A percentile compares a stretch with the other conserved stretches of the same genome.
These are phyloP conservation scores for Stegodyphus mimosarum DNA, from an alignment of 1,140 invertebrate genomes.

Conservation along the genomic window DNA sequence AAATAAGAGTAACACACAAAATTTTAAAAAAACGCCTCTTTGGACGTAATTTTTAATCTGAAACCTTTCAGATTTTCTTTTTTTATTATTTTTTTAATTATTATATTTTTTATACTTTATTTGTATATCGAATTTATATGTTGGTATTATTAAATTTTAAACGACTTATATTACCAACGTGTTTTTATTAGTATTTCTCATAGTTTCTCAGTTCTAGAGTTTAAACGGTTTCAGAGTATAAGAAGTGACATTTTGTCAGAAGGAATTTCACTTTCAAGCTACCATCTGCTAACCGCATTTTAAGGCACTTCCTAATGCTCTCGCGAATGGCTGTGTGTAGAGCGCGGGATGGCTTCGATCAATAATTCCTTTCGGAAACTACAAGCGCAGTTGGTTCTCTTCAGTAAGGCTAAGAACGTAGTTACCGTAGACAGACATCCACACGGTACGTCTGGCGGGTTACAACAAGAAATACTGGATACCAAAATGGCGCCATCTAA, in stretches of 20 bases:
- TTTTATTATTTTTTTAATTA: too few relatives aligned
- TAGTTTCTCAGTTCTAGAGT: too few relatives aligned
- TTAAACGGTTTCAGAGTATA: too few relatives aligned
- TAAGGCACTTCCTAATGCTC: neutral
- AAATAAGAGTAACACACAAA: too few relatives aligned
- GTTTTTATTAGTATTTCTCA: too few relatives aligned
- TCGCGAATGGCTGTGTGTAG: neutral
- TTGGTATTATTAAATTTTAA: too few relatives aligned
- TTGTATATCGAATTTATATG: too few relatives aligned
- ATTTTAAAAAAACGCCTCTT: too few relatives aligned
- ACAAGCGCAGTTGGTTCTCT: slow-evolving; percentile 1
- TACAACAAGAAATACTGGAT: neutral
- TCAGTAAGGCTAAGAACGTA: slow-evolving; percentile 4
- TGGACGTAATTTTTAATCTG: too few relatives aligned
- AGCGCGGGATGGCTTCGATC: neutral
- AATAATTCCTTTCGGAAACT: slow-evolving; percentile 11
- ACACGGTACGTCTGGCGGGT: neutral
- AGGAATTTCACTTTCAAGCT: neutral
- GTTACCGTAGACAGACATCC: neutral
- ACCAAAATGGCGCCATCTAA: slow-evolving; percentile 14
- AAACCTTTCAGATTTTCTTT: too few relatives aligned
- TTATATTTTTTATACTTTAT: too few relatives aligned
- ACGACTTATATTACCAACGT: too few relatives aligned
- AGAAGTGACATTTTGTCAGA: neutral
- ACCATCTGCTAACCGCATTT: neutral